Base-by-base conservation (phyloP, 2,888 invertebrate genomes). In the Caenorhabditis sulstoni region DNA sequence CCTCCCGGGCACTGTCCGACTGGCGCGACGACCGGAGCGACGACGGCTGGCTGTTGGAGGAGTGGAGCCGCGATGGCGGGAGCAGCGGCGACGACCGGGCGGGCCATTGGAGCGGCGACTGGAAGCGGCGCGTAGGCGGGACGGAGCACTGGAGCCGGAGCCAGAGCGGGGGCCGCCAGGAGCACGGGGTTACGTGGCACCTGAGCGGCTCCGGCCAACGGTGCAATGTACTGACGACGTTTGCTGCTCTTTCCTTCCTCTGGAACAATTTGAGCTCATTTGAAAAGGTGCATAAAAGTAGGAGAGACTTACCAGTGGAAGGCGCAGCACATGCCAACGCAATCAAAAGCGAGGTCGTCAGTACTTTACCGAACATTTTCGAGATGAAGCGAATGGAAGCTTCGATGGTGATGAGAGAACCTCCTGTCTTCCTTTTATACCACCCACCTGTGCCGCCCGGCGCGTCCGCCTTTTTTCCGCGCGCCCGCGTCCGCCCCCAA, bases 1-100 rank as follows among this genome's bases (percentile, higher is more conserved):
- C 89, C 89, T 59, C 87, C 87, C 23, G 87, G 87, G 73, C 87
- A 87, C 65, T 87, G 87, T 78, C 87, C 87, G 52, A 87, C 86
- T 62, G 87, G 87, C 16, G 86, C 86, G 18, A 86, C 87, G 52
- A 87, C 81, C 39, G 88, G 86, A 41, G 86, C 82, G 22, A 81
- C 73, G 9, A 85, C 74, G 12, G 82, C 79, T 47, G 81, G 82
- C 29, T 59, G 71, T 64, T 79, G 79, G 22, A 68, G 59, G 5
- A 74, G 18, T 58, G 79, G 79, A 12, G 58, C 59, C 0, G 50
- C 80, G 52, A 79, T 18, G 45, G 59, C 79, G 57, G 79, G 79
- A 23, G 78, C 75, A 35, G 75, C 61, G 35, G 64, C 70, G 41
- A 66, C 37, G 14, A 37, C 35, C 3, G 57, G 55, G 20, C 37